A percentile compares a stretch with the other conserved stretches of the same genome.
Conservation (phyloP, 2,113 vertebrate genomes). For the Camarhynchus parvulus region DNA sequence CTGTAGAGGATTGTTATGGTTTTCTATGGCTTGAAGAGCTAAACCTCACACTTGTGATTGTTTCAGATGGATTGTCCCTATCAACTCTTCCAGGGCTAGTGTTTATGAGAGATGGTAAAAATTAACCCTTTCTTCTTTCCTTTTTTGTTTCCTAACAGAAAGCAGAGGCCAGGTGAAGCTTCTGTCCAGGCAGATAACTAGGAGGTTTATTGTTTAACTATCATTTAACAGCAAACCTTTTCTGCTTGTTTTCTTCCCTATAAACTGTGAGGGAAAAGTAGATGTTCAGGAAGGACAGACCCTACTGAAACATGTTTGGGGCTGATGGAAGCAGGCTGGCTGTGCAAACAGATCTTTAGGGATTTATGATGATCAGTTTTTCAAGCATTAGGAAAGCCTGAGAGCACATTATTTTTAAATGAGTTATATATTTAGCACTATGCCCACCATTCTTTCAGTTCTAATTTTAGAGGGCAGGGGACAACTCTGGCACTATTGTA, state of each 20-base stretch:
- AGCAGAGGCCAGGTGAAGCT: neutral
- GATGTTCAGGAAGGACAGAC: neutral
- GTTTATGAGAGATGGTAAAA: neutral
- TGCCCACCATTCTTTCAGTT: conserved; percentile 47
- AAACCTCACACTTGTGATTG: neutral
- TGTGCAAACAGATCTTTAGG: conserved; percentile 18
- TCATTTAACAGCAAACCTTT: neutral
- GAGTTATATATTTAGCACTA: conserved; percentile 66
- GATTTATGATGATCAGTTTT: conserved; percentile 57
- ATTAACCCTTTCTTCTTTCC: neutral
- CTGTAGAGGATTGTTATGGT: neutral
- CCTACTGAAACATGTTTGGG: neutral
- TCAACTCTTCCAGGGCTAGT: neutral
- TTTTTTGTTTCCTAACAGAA: neutral
- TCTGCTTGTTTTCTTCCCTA: neutral
- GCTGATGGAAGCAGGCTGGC: neutral
- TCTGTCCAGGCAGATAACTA: neutral
- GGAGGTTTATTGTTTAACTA: neutral
- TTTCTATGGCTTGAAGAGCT: neutral
- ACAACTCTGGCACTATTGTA: conserved; percentile 58
- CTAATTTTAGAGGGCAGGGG: conserved; percentile 64
- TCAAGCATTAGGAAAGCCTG: conserved; percentile 36
- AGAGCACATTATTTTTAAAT: conserved; percentile 68
- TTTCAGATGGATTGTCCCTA: neutral
- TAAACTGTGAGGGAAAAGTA: neutral